Conservation (phyloP, 2,888 invertebrate genomes). For the Agrochola circellaris region DNA sequence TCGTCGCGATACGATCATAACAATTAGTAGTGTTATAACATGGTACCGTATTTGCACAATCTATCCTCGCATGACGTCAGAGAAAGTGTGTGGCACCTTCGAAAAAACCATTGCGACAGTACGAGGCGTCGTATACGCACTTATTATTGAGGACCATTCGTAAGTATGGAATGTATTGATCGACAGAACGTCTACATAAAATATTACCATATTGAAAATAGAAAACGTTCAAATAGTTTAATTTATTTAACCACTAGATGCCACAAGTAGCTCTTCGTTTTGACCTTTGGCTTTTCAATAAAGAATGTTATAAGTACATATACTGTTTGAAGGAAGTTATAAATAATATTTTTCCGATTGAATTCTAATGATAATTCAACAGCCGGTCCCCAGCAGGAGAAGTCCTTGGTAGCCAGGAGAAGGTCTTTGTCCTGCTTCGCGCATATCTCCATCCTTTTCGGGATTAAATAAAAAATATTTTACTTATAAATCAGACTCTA, state of each 20-base stretch:
- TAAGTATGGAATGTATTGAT: conserved; percentile 9
- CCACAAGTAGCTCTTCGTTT: too few species aligned
- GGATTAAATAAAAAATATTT: background rate
- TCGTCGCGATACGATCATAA: background rate
- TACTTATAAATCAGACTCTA: background rate
- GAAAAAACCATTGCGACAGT: conserved; percentile 52
- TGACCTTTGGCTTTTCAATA: background rate
- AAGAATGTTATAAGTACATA: conserved; percentile 4
- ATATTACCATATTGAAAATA: background rate
- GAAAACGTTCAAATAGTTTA: background rate
- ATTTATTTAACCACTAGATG: background rate
- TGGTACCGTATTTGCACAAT: conserved; percentile 21
- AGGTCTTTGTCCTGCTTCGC: background rate
- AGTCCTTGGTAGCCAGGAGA: background rate
- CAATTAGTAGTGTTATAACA: conserved; percentile 12
- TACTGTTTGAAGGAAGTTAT: background rate
- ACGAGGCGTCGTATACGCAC: conserved; percentile 16
- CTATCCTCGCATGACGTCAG: conserved; percentile 43
- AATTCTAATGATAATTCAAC: background rate
- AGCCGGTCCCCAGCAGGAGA: too few species aligned
- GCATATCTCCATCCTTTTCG: background rate
- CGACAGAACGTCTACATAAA: background rate
- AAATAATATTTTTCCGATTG: background rate
- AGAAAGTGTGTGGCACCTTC: conserved; percentile 43
- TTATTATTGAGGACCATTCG: conserved; percentile 12